Evolutionary conservation across 2,797 vertebrate genomes (phyloP).

Genomic region (Limnodromus scolopaceus): DNA sequence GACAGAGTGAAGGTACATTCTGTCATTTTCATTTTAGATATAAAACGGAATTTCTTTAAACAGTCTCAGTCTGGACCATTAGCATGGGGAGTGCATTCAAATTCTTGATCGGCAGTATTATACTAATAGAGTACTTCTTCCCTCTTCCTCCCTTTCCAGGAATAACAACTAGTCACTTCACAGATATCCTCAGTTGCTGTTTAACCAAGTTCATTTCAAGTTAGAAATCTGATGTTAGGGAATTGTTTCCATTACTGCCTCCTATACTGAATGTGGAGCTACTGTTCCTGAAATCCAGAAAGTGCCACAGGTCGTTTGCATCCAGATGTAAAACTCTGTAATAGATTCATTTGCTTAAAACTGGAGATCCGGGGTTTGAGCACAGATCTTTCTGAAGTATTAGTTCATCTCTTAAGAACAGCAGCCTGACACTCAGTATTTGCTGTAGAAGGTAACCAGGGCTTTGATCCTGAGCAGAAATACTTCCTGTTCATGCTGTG

Average conservation of each 20-base stretch:
- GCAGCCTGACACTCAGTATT: background rate
- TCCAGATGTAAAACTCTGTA: background rate
- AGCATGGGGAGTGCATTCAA: background rate
- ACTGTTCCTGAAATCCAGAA: background rate
- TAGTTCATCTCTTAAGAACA: background rate
- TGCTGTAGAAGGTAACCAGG: background rate
- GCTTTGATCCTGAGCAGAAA: background rate
- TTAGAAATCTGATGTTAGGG: background rate
- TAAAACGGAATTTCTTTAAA: background rate
- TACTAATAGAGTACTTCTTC: background rate
- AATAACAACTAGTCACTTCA: background rate
- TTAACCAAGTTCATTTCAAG: background rate
- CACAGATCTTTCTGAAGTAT: background rate
- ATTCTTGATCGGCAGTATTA: background rate
- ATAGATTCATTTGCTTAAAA: background rate
- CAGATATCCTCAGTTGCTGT: background rate
- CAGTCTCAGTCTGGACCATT: background rate
- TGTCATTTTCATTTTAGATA: background rate
- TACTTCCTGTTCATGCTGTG: background rate
- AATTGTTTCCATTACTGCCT: background rate
- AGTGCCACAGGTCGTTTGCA: background rate
- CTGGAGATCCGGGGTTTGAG: background rate
- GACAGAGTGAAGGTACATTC: conserved; percentile 91
- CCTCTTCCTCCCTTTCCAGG: background rate
- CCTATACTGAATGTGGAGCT: background rate